Evolutionary conservation across 1,140 invertebrate genomes (phyloP).

Genomic region (Diabrotica undecimpunctata): DNA sequence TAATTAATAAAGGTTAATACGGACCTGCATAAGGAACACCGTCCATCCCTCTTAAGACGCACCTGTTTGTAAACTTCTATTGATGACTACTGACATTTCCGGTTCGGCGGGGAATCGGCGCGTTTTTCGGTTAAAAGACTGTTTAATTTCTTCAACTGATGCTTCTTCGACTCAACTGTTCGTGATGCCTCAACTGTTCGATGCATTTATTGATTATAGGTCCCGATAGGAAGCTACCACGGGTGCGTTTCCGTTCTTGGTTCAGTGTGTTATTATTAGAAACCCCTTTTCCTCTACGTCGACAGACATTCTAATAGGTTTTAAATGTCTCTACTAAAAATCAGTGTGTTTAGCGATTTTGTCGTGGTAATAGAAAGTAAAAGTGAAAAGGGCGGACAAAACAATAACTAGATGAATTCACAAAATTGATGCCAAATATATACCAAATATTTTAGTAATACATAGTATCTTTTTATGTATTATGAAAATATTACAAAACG

Average conservation of each 20-base stretch:
- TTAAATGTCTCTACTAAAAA: too few species aligned
- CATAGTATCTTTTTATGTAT: too few species aligned
- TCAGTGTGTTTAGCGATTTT: too few species aligned
- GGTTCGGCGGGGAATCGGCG: constrained; percentile 17
- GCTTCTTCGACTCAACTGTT: not conserved
- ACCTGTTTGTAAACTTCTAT: constrained; percentile 13
- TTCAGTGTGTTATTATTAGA: not conserved
- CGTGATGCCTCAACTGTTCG: constrained; percentile 15
- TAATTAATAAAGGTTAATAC: not conserved
- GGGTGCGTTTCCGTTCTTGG: constrained; percentile 14
- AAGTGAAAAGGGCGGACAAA: too few species aligned
- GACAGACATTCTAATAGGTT: too few species aligned
- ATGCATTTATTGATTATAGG: constrained; percentile 24
- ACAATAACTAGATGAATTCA: too few species aligned
- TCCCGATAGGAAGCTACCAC: constrained; percentile 18
- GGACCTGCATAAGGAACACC: not conserved
- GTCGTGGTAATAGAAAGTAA: too few species aligned
- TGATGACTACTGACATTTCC: constrained; percentile 21
- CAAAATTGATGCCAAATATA: too few species aligned
- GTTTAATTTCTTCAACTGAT: constrained; percentile 16
- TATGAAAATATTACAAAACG: too few species aligned
- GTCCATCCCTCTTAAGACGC: constrained; percentile 14
- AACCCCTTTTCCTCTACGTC: not conserved
- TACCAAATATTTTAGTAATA: too few species aligned
- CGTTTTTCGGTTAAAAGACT: constrained; percentile 22